These are phyloP conservation scores for Cantharis rufa DNA, from an alignment of 2,888 invertebrate genomes.

Conservation along the genomic window DNA sequence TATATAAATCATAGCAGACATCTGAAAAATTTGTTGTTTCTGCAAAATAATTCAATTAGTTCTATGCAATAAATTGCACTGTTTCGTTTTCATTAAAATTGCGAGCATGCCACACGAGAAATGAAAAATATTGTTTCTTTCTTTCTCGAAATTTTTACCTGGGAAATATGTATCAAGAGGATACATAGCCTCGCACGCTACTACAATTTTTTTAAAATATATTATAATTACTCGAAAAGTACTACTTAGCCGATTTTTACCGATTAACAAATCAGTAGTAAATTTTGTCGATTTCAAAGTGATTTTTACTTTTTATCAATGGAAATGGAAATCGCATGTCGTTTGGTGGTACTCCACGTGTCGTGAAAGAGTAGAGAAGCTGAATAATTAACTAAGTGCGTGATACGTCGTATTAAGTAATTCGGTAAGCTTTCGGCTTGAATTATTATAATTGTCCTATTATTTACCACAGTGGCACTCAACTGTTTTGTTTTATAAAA, in stretches of 20 bases:
- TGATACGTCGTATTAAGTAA: neutral
- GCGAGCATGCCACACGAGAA: neutral
- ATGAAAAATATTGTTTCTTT: neutral
- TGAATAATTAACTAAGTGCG: neutral
- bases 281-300: too few relatives aligned
- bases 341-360: neutral
- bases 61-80: neutral
- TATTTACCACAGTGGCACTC: neutral
- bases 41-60: neutral
- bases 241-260: too few relatives aligned
- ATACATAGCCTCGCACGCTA: too few relatives aligned
- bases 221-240: too few relatives aligned
- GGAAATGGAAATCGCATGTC: neutral
- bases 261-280: too few relatives aligned
- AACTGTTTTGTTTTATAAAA: too few relatives aligned
- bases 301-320: neutral
- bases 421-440: neutral
- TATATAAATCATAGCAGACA: neutral
- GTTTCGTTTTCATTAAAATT: neutral
- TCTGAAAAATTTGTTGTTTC: too few relatives aligned
- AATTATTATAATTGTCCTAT: neutral
- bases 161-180: too few relatives aligned
- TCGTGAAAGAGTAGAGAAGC: neutral
- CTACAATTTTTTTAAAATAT: too few relatives aligned
- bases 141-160: too few relatives aligned